Conservation (phyloP, 1,140 invertebrate species). For the Macrosteles quadrilineatus region DNA sequence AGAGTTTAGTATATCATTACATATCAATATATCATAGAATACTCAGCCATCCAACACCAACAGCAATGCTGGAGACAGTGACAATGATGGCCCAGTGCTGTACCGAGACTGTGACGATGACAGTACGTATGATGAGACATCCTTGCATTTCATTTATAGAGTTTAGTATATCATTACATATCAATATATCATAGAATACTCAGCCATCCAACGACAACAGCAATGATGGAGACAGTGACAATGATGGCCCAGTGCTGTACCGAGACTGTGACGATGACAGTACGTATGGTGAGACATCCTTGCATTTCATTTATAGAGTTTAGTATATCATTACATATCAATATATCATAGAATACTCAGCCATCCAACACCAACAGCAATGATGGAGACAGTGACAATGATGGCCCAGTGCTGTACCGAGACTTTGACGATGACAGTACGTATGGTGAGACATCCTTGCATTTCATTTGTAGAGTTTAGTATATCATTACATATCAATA, state of each 20-base stretch:
- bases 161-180: too few relatives aligned
- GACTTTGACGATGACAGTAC: slow-evolving; percentile 73
- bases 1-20: too few relatives aligned
- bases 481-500: too few relatives aligned
- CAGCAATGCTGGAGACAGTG: slow-evolving; percentile 51
- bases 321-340: too few relatives aligned
- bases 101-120: slow-evolving; percentile 78
- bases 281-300: slow-evolving; percentile 48
- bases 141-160: too few relatives aligned
- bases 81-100: slow-evolving; percentile 66
- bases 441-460: slow-evolving; percentile 46
- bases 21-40: too few relatives aligned
- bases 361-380: slow-evolving; percentile 67
- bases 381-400: slow-evolving; percentile 48
- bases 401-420: slow-evolving; percentile 72
- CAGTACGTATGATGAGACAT: slow-evolving; percentile 53
- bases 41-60: slow-evolving; percentile 69
- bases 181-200: too few relatives aligned
- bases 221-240: slow-evolving; percentile 47
- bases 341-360: slow-evolving; percentile 77
- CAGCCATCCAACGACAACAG: slow-evolving; percentile 68
- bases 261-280: slow-evolving; percentile 76
- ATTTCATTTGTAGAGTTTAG: too few relatives aligned
- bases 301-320: too few relatives aligned
- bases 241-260: slow-evolving; percentile 71